Conservation (phyloP, 2,113 vertebrate genomes). For the Oncorhynchus gorbuscha region DNA sequence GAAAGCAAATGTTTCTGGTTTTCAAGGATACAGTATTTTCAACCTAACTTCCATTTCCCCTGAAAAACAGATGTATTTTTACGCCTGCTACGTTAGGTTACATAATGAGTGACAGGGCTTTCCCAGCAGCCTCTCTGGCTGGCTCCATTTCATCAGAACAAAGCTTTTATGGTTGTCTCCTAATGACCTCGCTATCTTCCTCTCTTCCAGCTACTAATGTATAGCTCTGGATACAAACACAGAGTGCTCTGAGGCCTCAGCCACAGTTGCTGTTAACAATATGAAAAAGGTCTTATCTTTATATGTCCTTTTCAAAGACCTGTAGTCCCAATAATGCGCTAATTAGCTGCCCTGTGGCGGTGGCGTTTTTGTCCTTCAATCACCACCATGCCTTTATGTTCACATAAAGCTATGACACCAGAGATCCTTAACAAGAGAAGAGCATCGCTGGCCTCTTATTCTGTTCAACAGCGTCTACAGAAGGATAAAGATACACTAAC, state of each 20-base stretch:
- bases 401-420: neutral
- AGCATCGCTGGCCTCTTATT: neutral
- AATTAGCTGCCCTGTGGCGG: slow-evolving; percentile 20
- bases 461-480: neutral
- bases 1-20: no score
- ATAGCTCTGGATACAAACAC: neutral
- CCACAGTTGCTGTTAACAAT: neutral
- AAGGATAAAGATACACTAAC: neutral
- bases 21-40: no score
- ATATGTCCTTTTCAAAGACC: neutral
- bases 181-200: neutral
- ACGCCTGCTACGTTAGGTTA: no score
- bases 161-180: slow-evolving; percentile 16
- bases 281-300: neutral
- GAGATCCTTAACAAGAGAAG: slow-evolving; percentile 6
- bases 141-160: slow-evolving; percentile 18
- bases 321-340: slow-evolving; percentile 13
- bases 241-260: neutral
- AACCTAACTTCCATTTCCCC: no score
- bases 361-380: neutral
- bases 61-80: no score
- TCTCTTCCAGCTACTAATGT: neutral
- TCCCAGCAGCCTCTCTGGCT: slow-evolving; percentile 31
- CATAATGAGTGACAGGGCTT: slow-evolving; percentile 37
- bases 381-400: neutral